These are phyloP conservation scores for Heliothis peltigera DNA, from an alignment of 2,888 invertebrate species.

Conservation along the genomic window DNA sequence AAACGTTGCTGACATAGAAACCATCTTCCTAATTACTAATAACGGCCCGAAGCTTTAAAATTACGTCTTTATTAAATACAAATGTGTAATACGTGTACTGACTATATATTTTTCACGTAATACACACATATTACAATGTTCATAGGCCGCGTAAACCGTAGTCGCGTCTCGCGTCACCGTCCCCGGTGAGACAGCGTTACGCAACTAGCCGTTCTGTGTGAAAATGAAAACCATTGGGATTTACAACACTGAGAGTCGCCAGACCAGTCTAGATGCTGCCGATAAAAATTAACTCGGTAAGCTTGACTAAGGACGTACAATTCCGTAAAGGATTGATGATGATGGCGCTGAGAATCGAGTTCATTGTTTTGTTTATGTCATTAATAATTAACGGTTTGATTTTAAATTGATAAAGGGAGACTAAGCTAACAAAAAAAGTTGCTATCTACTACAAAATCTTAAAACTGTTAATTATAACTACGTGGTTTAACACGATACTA, in stretches of 20 bases:
- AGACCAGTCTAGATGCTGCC: slow-evolving; percentile 51
- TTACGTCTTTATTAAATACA: slow-evolving; percentile 15
- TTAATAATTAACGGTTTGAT: neutral
- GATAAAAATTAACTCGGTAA: slow-evolving; percentile 46
- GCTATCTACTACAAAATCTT: neutral
- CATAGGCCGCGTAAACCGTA: slow-evolving; percentile 44
- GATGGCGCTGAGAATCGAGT: slow-evolving; percentile 20
- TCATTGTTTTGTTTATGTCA: neutral
- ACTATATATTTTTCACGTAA: slow-evolving; percentile 16
- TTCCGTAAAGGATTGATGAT: slow-evolving; percentile 33
- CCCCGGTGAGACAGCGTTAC: slow-evolving; percentile 42
- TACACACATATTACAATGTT: slow-evolving; percentile 33
- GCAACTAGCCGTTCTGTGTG: slow-evolving; percentile 56
- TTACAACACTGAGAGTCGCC: slow-evolving; percentile 49
- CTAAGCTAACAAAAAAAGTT: too few relatives aligned
- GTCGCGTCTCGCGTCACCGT: slow-evolving; percentile 40
- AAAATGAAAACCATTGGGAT: slow-evolving; percentile 60
- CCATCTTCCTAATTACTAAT: slow-evolving; percentile 28
- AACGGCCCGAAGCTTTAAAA: slow-evolving; percentile 12
- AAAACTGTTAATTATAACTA: neutral
- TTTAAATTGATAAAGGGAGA: neutral
- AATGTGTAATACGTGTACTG: slow-evolving; percentile 25
- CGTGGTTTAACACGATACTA: neutral
- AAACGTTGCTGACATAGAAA: slow-evolving; percentile 3
- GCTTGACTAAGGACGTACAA: slow-evolving; percentile 23